phyloP scores from a whole-genome alignment of 2,888 invertebrate genomes.

The Calephelis perditalis region DNA sequence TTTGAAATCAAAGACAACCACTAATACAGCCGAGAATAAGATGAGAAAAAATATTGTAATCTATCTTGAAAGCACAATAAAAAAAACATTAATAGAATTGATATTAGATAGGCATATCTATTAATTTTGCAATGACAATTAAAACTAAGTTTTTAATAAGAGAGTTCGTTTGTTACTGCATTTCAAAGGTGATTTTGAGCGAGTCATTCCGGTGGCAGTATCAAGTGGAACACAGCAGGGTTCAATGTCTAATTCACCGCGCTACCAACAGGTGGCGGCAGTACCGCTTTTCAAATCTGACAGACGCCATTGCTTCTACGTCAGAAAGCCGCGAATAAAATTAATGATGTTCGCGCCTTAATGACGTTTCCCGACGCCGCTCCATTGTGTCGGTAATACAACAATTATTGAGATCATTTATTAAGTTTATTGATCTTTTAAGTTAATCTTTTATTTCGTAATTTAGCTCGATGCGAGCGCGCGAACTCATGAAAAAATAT shows the following conservation, averaged over 20 bases:
- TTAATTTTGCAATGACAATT: constrained; percentile 13
- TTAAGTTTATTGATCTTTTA: constrained; percentile 79
- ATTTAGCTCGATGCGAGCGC: constrained; percentile 72
- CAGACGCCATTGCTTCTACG: constrained; percentile 76
- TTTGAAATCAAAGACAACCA: too few species aligned
- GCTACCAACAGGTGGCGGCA: constrained; percentile 78
- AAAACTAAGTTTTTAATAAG: constrained; percentile 26
- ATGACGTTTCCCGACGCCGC: constrained; percentile 77
- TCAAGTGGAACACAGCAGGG: constrained; percentile 70
- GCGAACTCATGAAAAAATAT: constrained; percentile 72
- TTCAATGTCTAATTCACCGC: constrained; percentile 70
- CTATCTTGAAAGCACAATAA: neutral
- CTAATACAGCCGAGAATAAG: neutral
- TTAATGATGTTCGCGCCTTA: constrained; percentile 78
- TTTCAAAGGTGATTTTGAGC: constrained; percentile 38
- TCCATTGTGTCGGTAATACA: constrained; percentile 78
- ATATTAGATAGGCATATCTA: constrained; percentile 4
- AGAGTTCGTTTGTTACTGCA: constrained; percentile 27
- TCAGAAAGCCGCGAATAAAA: constrained; percentile 77
- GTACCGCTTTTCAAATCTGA: constrained; percentile 73
- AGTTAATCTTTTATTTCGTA: constrained; percentile 79
- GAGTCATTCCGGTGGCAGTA: constrained; percentile 72
- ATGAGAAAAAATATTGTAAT: neutral
- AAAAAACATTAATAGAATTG: constrained; percentile 8
- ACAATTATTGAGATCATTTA: constrained; percentile 79